Evolutionary conservation across 2,113 vertebrate genomes (phyloP).

Genomic region (Macrotus californicus): DNA sequence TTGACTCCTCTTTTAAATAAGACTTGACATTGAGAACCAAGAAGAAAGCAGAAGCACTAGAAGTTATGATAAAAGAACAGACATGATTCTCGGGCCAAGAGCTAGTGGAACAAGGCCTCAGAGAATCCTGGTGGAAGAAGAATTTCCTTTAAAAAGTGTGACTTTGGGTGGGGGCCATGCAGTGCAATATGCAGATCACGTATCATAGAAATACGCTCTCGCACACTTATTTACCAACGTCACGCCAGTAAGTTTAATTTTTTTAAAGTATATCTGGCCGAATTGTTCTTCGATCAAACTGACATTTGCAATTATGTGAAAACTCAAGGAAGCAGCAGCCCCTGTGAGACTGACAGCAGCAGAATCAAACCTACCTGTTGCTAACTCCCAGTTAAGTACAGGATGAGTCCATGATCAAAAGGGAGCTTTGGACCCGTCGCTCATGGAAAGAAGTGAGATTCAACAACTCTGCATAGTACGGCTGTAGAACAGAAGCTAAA

Average conservation of each 20-base stretch:
- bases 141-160: background rate
- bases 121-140: background rate
- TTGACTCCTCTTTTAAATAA: background rate
- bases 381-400: background rate
- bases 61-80: background rate
- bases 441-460: background rate
- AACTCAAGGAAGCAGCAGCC: no score
- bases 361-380: background rate
- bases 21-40: background rate
- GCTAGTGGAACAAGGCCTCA: background rate
- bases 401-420: background rate
- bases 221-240: no score
- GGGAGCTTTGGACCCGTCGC: background rate
- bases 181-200: no score
- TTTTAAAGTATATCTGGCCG: no score
- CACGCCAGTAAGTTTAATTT: no score
- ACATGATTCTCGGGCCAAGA: background rate
- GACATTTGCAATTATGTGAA: no score
- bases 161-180: no score
- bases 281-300: no score
- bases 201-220: no score
- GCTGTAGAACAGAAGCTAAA: background rate
- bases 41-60: background rate
- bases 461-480: background rate
- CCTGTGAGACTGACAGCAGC: no score